phyloP scores from a whole-genome alignment of 2,888 invertebrate species.

The Rugalucina vietnamica region DNA sequence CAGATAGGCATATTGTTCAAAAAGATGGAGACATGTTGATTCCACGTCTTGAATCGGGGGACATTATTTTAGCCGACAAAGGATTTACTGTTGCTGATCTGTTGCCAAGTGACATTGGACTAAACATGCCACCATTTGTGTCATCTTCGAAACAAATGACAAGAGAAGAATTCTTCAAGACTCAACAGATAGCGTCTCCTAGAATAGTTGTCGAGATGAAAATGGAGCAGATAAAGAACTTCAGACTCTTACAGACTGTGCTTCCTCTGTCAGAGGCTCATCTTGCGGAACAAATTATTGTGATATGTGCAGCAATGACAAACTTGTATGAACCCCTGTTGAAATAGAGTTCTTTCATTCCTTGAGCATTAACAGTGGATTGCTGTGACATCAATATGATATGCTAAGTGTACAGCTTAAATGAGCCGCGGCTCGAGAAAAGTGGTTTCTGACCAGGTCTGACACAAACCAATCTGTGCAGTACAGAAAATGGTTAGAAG shows the following conservation, averaged over 20 bases:
- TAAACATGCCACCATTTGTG: conserved; percentile 45
- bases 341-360: conserved; percentile 8
- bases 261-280: conserved; percentile 42
- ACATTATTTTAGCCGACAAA: conserved; percentile 45
- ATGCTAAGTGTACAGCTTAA: too few species aligned
- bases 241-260: conserved; percentile 17
- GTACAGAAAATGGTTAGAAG: too few species aligned
- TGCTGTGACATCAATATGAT: too few species aligned
- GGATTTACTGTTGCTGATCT: conserved; percentile 55
- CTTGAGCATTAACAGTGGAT: too few species aligned
- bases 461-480: too few species aligned
- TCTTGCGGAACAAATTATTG: conserved; percentile 40
- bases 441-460: too few species aligned
- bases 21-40: conserved; percentile 38
- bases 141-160: conserved; percentile 35
- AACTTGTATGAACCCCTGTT: conserved; percentile 23
- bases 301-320: conserved; percentile 42
- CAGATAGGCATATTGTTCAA: conserved; percentile 47
- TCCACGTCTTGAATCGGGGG: conserved; percentile 23
- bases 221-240: conserved; percentile 53
- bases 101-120: conserved; percentile 32
- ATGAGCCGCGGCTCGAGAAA: too few species aligned
- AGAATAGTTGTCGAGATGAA: conserved; percentile 53
- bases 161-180: conserved; percentile 37
- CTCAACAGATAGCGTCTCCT: conserved; percentile 37